phyloP scores from a whole-genome alignment of 2,797 vertebrate species.

The Argyrosomus regius region DNA sequence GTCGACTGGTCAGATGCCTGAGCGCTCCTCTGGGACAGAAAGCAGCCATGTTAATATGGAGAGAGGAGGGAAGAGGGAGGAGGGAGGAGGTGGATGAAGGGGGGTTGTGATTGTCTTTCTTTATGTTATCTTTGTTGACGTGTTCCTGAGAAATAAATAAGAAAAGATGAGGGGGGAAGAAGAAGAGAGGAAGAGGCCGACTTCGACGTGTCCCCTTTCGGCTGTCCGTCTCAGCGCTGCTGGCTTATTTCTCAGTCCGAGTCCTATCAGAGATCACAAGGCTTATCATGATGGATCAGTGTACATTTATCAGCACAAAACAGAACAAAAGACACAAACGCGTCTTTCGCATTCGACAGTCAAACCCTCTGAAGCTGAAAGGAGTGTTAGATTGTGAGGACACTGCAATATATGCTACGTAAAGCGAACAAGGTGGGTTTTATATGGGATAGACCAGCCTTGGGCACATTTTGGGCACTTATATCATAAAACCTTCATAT shows the following conservation, averaged over 20 bases:
- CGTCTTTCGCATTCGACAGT: constrained; percentile 38
- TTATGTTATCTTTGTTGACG: constrained; percentile 19
- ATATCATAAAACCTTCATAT: too few species aligned
- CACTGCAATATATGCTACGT: not conserved
- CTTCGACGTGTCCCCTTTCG: not conserved
- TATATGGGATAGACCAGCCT: not conserved
- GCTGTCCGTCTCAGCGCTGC: constrained; percentile 21
- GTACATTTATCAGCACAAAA: constrained; percentile 61
- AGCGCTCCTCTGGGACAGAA: constrained; percentile 71
- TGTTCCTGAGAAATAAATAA: constrained; percentile 23
- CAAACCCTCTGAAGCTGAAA: constrained; percentile 16
- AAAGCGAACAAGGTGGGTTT: not conserved
- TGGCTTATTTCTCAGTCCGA: constrained; percentile 62
- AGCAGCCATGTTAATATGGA: constrained; percentile 49
- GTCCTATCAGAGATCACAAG: constrained; percentile 69
- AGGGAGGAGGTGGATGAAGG: too few species aligned
- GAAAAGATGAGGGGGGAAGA: constrained; percentile 1
- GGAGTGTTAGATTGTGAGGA: constrained; percentile 21
- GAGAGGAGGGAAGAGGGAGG: constrained; percentile 11
- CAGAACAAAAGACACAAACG: constrained; percentile 52
- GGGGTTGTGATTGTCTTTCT: constrained; percentile 32
- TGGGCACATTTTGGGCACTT: too few species aligned
- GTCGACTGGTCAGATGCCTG: constrained; percentile 68
- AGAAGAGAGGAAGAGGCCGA: not conserved
- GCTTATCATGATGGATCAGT: constrained; percentile 80